phyloP scores from a whole-genome alignment of 2,113 vertebrate genomes.

The Nettapus auritus region DNA sequence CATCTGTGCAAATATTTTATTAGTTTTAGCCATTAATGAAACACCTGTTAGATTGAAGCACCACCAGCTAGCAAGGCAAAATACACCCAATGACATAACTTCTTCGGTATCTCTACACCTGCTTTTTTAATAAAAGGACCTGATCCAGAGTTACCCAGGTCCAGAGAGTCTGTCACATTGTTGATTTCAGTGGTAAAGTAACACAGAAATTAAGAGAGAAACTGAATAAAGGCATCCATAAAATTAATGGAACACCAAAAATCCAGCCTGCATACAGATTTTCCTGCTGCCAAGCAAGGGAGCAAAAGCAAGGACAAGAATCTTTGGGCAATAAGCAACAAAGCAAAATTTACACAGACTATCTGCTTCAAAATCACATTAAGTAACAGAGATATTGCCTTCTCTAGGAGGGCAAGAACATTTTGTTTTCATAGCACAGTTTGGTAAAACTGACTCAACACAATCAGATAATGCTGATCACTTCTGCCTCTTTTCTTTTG shows the following conservation, averaged over 20 bases:
- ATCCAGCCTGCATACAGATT: neutral
- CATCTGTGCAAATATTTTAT: neutral
- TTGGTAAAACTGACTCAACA: slow-evolving; percentile 52
- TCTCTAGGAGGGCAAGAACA: neutral
- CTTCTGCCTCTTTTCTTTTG: slow-evolving; percentile 42
- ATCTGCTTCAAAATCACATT: neutral
- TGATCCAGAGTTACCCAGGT: neutral
- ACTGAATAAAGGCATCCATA: neutral
- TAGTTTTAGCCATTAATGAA: neutral
- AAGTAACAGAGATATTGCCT: slow-evolving; percentile 15
- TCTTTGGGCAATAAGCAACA: neutral
- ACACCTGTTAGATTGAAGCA: neutral
- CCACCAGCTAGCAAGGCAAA: neutral
- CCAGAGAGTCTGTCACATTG: neutral
- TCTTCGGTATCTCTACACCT: neutral
- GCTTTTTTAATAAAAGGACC: neutral
- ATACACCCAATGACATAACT: neutral
- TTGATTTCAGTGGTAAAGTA: neutral
- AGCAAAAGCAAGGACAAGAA: neutral
- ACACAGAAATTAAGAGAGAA: neutral
- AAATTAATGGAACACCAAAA: neutral
- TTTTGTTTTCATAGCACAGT: slow-evolving; percentile 45
- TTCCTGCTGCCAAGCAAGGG: neutral
- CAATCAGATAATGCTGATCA: slow-evolving; percentile 35
- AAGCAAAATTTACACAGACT: slow-evolving; percentile 2